Evolutionary conservation across 2,797 vertebrate species (phyloP).

Genomic region (Steatocranus sp.): DNA sequence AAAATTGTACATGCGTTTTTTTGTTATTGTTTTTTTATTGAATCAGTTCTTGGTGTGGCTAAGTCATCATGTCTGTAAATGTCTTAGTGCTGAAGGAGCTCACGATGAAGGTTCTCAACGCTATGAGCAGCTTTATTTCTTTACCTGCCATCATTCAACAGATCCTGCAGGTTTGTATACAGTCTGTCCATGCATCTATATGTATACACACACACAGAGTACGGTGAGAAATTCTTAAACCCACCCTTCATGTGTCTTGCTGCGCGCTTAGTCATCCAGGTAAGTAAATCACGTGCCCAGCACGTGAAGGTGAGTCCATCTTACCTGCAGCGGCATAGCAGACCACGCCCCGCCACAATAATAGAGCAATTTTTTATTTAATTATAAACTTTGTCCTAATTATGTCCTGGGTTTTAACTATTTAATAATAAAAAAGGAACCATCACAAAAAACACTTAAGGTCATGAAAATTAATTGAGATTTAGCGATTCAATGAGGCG

Average conservation of each 20-base stretch:
- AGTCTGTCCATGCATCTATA: background rate
- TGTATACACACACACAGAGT: background rate
- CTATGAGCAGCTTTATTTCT: conserved; percentile 92
- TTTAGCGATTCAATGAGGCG: background rate
- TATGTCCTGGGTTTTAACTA: background rate
- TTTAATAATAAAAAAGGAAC: background rate
- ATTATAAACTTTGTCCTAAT: background rate
- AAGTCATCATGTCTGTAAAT: background rate
- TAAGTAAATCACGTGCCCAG: background rate
- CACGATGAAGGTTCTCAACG: conserved; percentile 94
- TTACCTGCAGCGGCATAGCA: background rate
- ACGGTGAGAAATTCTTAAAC: background rate
- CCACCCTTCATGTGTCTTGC: background rate
- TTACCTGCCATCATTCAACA: conserved; percentile 91
- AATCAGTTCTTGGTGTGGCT: background rate
- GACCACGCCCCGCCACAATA: background rate
- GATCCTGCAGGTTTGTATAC: conserved; percentile 83
- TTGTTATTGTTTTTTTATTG: background rate
- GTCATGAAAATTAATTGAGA: background rate
- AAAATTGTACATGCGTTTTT: background rate
- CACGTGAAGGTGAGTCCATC: background rate
- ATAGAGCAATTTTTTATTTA: rapidly evolving
- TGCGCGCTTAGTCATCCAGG: background rate
- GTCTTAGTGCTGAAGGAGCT: conserved; percentile 86
- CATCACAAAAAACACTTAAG: background rate